Evolutionary conservation across 1,140 invertebrate species (phyloP), one percentile per base, ranked within the genome.

Genomic region (Drosophila lowei): DNA sequence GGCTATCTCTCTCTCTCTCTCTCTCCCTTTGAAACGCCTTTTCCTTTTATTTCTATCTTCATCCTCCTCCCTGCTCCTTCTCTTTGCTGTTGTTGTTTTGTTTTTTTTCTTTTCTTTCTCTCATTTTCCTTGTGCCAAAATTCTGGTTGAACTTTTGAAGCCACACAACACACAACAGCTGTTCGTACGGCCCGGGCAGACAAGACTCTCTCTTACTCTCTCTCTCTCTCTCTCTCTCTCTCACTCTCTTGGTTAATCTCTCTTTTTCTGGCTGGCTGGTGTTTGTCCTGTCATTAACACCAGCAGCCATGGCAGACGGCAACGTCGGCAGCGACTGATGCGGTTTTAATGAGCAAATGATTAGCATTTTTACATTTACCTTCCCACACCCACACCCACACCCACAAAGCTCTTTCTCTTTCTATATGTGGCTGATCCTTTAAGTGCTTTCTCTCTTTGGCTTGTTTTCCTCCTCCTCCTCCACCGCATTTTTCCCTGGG

Each of bases 331-430:
- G 42, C 50, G 59, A 71, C 64, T 86, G 81, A 86, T 88, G 81
- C 78, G 77, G 63, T 79, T 83, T 88, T 86, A 86, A 86, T 86
- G 83, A 88, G 83, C 83, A 88, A 68, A 88, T 86, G 83, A 86
- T 86, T 86, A 81, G 81, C 78, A 83, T 88, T 88, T 86, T 78
- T 62, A 76, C 54, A 52, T 44, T 43, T 15, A n/a, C 53, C 23
- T 23, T 23, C 47, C 13, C 11, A 13, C 28, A 25, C 23, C 21
- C n/a, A 18, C 18, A 18, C 23, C 23, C 21, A 0, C 28, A 34
- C 16, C 46, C 18, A 28, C 30, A 25, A 11, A 16, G 43, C 42
- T 65, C 9, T 8, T 13, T 38, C 11, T 38, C 34, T 38, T n/a
- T 38, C 2, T 4, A 2, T 46, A 3, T 34, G 41, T 5, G 34